Evolutionary conservation across 2,888 invertebrate species (phyloP), one percentile per base, ranked within the genome.

Genomic region (Andrena flavipes): DNA sequence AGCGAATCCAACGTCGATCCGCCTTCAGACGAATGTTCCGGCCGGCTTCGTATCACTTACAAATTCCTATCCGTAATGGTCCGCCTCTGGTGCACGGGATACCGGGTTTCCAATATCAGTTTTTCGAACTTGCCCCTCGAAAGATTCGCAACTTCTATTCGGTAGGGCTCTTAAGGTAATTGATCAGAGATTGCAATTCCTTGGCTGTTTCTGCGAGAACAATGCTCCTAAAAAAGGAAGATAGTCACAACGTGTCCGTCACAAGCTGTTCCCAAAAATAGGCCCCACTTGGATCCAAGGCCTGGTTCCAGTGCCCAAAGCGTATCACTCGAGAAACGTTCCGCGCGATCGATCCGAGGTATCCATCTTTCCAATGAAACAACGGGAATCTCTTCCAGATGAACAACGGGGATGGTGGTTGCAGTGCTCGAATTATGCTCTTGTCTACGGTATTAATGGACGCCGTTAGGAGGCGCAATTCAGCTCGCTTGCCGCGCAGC

Each of bases 361-460:
- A 23, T 35, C 10, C 48, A 23, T n/a, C 23, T 30, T n/a, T 51
- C 23, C 26, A 1, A 10, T 20, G 29, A 51, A 82, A 68, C 35
- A 59, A 42, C 42, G 42, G 7, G 13, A 60, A 68, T 62, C 69
- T 73, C 83, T 81, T 83, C 82, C 70, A 51, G 68, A 51, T n/a
- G 82, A 75, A 60, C 62, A 51, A 62, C 26, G n/a, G 26, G 51
- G 54, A 33, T 35, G 54, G 20, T 59, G 33, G 49, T 33, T 16
- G 73, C 71, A 42, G 7, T 16, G 49, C 72, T 73, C 77, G 82
- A 84, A 78, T 84, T 82, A 79, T 84, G 68, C 82, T 79, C 82
- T 79, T 79, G 83, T 84, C 78, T 74, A 68, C 70, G 70, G 71
- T 84, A 84, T 84, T 84, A 84, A 82, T 82, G 82, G 82, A 72